These are phyloP conservation scores for Drosophila recens DNA, from an alignment of 2,888 invertebrate genomes.

Conservation along the genomic window DNA sequence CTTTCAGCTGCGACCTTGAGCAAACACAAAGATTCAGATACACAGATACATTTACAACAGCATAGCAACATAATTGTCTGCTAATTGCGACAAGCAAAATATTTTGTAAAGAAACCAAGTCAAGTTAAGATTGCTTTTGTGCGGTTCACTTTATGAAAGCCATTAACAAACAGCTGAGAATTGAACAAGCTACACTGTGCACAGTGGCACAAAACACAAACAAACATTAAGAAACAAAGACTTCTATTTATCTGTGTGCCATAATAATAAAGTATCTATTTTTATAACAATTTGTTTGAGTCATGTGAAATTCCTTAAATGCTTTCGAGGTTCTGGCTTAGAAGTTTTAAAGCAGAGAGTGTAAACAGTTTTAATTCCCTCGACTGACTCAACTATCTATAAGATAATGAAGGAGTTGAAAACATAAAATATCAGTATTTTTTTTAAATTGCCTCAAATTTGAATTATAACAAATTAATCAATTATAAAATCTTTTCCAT, in stretches of 20 bases:
- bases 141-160: slow-evolving; percentile 23
- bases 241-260: not conserved
- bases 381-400: too few relatives aligned
- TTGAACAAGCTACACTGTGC: slow-evolving; percentile 18
- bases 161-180: slow-evolving; percentile 32
- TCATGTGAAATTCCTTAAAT: not conserved
- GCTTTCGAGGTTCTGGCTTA: not conserved
- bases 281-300: not conserved
- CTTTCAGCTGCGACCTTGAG: slow-evolving; percentile 20
- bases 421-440: too few relatives aligned
- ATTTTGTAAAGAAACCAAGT: slow-evolving; percentile 42
- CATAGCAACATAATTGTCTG: slow-evolving; percentile 13
- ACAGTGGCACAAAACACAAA: slow-evolving; percentile 24
- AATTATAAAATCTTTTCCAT: too few relatives aligned
- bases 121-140: slow-evolving; percentile 24
- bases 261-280: not conserved
- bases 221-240: not conserved
- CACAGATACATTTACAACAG: slow-evolving; percentile 3
- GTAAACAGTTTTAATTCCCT: too few relatives aligned
- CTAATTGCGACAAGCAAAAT: slow-evolving; percentile 40
- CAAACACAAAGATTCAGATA: slow-evolving; percentile 15
- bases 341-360: not conserved
- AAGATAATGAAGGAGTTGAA: too few relatives aligned
- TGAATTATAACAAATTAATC: too few relatives aligned
- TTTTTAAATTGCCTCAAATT: too few relatives aligned